Base-by-base conservation (phyloP, 1,140 invertebrate species). In the Neodiprion virginianus region DNA sequence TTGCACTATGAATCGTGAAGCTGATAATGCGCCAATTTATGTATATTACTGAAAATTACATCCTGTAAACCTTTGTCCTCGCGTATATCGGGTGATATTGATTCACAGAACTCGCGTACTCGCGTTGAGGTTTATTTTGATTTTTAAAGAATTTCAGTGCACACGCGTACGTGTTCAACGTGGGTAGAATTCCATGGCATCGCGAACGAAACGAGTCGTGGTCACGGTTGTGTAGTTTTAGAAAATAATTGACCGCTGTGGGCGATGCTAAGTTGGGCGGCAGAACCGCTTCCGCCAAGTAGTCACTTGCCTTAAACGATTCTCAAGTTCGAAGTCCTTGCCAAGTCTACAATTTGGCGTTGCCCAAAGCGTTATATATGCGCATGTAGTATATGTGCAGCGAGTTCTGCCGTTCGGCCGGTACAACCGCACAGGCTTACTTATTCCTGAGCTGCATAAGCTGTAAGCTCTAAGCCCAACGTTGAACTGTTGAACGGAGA, bases 301-400 rank as follows among this genome's bases (percentile, higher is more conserved):
- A 40, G n/a, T 61, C 53, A 61, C 53, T 61, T 17, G 53, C 53
- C 53, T 61, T 61, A 61, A 61, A 61, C 53, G 53, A 61, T 17
- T 12, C 53, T 61, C 53, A 61, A 61, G 53, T 61, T 61, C 53
- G 11, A 61, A 61, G 53, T 61, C 53, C 53, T 61, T 61, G 53
- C 53, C 53, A 17, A 61, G 53, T 61, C 11, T 61, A 61, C 11
- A 61, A 14, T 61, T 61, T 61, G 8, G 53, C 4, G 4, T 61
- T 61, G 53, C 53, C 53, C n/a, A 61, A 61, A 61, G 53, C 53
- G 53, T 61, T 61, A 61, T 61, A 61, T 61, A 61, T 61, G 53
- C 53, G 28, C 53, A 61, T 61, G n/a, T 61, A 61, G 11, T 61
- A 8, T 14, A 61, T 40, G 28, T 40, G 28, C 28, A 40, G 28